phyloP scores from a whole-genome alignment of 2,797 vertebrate species.

The Anniella stebbinsi region DNA sequence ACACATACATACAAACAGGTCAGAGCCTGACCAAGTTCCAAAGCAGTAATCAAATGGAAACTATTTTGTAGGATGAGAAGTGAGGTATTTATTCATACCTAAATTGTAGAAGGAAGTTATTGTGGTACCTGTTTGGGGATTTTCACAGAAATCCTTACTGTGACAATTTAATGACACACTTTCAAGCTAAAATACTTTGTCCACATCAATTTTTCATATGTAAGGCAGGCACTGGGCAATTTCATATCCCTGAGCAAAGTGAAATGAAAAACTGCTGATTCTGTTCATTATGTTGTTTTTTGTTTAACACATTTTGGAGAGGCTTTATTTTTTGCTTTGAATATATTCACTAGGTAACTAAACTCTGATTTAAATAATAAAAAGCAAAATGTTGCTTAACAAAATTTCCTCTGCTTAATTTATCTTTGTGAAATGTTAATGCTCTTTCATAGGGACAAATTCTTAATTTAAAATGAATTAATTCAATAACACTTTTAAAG shows the following conservation, averaged over 20 bases:
- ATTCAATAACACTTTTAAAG: constrained; percentile 40
- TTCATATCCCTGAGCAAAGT: constrained; percentile 17
- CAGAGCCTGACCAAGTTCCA: neutral
- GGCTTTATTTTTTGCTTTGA: neutral
- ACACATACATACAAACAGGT: neutral
- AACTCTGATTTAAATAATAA: constrained; percentile 33
- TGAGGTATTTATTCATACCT: constrained; percentile 15
- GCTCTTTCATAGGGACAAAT: constrained; percentile 34
- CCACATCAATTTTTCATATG: constrained; percentile 34
- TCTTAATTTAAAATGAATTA: constrained; percentile 30
- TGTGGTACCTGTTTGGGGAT: constrained; percentile 11
- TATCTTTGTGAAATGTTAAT: constrained; percentile 44
- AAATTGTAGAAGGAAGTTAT: neutral
- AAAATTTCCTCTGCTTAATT: constrained; percentile 47
- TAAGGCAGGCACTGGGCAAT: neutral
- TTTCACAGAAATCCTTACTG: constrained; percentile 21
- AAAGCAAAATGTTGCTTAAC: neutral
- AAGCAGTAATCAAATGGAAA: neutral
- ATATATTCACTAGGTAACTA: neutral
- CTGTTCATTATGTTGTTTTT: constrained; percentile 22
- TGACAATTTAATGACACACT: neutral
- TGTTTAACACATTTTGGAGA: neutral
- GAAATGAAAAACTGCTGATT: constrained; percentile 25
- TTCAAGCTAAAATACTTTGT: constrained; percentile 20
- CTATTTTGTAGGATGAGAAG: neutral